Percentiles rank a stretch among this genome's conserved stretches.
phyloP scores from a whole-genome alignment of 1,140 invertebrate genomes.

The Zaprionus nigranus region DNA sequence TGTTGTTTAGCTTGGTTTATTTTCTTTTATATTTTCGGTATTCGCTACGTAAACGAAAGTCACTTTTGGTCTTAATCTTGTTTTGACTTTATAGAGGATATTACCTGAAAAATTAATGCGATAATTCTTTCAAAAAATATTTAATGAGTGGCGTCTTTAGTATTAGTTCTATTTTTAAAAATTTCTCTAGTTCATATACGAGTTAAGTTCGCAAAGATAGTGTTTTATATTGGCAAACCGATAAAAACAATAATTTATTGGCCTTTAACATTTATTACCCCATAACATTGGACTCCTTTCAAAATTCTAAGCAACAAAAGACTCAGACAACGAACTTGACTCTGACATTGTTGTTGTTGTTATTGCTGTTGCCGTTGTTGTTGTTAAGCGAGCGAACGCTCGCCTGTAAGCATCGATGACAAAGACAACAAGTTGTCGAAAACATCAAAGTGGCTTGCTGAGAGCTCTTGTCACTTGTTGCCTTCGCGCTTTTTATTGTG shows the following conservation, averaged over 20 bases:
- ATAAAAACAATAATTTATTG: conserved; percentile 39
- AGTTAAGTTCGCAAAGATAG: background rate
- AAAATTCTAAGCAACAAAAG: conserved; percentile 62
- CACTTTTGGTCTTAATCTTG: conserved; percentile 71
- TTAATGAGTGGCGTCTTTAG: background rate
- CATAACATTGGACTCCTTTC: conserved; percentile 31
- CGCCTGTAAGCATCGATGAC: conserved; percentile 54
- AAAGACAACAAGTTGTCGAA: conserved; percentile 63
- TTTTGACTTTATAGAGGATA: conserved; percentile 71
- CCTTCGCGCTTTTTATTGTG: conserved; percentile 70
- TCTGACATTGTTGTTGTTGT: conserved; percentile 40
- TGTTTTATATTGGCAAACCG: background rate
- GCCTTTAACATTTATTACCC: conserved; percentile 2
- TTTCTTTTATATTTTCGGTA: conserved; percentile 21
- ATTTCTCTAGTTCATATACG: background rate
- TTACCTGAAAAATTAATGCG: conserved; percentile 53
- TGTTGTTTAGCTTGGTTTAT: conserved; percentile 25
- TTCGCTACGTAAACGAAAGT: conserved; percentile 72
- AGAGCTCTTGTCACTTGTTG: conserved; percentile 76
- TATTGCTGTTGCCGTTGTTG: conserved; percentile 29
- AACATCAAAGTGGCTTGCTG: conserved; percentile 63
- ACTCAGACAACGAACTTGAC: conserved; percentile 74
- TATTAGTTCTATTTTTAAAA: background rate
- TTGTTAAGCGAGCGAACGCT: conserved; percentile 9
- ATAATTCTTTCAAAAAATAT: conserved; percentile 11